Percentiles rank a stretch among this genome's conserved stretches.
Evolutionary conservation across 2,113 vertebrate genomes (phyloP).

Genomic region (Cyprinodon brontotheroides): DNA sequence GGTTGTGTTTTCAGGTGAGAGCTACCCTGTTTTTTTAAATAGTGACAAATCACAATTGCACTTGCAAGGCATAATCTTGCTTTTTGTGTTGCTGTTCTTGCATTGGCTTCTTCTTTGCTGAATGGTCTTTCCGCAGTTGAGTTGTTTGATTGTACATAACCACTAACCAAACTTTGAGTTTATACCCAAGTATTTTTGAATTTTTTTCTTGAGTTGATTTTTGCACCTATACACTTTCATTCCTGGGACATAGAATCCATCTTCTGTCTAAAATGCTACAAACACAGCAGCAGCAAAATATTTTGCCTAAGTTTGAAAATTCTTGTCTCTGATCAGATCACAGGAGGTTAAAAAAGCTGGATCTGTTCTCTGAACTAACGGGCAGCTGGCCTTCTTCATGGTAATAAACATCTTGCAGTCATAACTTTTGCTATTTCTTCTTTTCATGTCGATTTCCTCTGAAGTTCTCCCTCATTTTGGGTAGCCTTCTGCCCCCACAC

Average conservation of each 20-base stretch:
- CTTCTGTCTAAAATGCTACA: neutral
- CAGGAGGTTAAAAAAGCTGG: constrained; percentile 5
- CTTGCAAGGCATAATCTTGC: no score
- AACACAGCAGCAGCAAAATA: constrained; percentile 2
- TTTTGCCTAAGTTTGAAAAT: neutral
- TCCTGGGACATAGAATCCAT: neutral
- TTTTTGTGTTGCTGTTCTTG: neutral
- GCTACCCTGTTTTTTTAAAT: no score
- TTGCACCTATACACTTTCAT: neutral
- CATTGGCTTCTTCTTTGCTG: neutral
- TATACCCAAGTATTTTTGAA: neutral
- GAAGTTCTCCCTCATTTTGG: constrained; percentile 2
- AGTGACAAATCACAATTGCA: no score
- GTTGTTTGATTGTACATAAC: neutral
- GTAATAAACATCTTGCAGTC: neutral
- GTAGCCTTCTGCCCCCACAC: constrained; percentile 1
- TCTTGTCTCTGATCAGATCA: constrained; percentile 7
- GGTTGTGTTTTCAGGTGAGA: neutral
- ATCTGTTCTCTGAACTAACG: constrained; percentile 17
- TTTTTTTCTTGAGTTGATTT: neutral
- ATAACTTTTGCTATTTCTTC: neutral
- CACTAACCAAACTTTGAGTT: neutral
- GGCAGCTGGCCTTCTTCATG: neutral
- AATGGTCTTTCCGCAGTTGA: neutral
- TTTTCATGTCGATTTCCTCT: constrained; percentile 18